Percentiles rank a stretch among this genome's conserved stretches.
Conservation (phyloP, 1,140 invertebrate species). For the Ruditapes philippinarum region DNA sequence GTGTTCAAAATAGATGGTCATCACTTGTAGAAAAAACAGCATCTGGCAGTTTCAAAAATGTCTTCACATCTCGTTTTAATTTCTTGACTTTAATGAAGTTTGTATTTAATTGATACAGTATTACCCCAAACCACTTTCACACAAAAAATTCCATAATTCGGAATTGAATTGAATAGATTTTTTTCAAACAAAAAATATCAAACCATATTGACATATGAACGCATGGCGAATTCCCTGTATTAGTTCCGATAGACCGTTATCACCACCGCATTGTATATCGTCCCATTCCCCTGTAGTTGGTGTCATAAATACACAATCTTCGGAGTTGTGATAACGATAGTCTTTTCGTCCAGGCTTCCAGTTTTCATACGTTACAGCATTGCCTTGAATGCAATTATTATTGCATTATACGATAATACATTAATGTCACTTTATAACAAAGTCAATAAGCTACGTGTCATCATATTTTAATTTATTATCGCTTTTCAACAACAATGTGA, state of each 20-base stretch:
- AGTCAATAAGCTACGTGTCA: no score
- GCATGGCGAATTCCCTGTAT: neutral
- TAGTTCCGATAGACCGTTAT: neutral
- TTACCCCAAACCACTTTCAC: no score
- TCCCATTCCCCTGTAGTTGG: constrained; percentile 1
- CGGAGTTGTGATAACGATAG: neutral
- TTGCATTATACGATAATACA: neutral
- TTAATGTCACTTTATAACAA: neutral
- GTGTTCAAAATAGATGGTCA: no score
- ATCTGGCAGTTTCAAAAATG: no score
- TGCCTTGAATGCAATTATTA: neutral
- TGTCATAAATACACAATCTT: constrained; percentile 15
- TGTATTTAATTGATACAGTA: no score
- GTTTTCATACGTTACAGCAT: neutral
- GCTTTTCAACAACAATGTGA: no score
- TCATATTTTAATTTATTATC: no score
- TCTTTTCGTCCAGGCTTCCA: neutral
- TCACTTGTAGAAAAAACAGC: no score
- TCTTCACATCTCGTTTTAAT: no score
- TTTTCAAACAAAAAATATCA: neutral
- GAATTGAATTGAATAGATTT: no score
- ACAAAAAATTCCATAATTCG: no score
- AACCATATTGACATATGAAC: constrained; percentile 3
- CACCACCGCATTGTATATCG: neutral
- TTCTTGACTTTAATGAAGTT: no score